Conservation (phyloP, 2,888 invertebrate species). For the Myathropa florea region DNA sequence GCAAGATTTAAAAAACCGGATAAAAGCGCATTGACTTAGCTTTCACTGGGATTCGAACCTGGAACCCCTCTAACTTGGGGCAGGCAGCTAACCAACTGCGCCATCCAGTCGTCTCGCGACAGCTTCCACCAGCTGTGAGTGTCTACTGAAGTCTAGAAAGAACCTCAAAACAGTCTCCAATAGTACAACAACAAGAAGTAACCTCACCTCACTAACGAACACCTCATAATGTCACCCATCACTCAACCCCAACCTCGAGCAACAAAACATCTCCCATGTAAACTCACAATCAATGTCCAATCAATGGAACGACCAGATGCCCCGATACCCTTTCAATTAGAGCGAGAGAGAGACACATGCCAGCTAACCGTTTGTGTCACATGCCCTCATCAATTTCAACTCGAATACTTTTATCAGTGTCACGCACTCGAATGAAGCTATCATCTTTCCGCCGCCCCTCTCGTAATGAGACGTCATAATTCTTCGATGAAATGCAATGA, state of each 20-base stretch:
- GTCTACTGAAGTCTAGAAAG: too few species aligned
- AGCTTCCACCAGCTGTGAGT: too few species aligned
- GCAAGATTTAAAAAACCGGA: too few species aligned
- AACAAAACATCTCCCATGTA: not conserved
- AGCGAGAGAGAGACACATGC: not conserved
- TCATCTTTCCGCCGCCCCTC: slow-evolving; percentile 39
- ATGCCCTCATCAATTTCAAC: not conserved
- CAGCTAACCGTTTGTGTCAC: not conserved
- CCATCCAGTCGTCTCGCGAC: too few species aligned
- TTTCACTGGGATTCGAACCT: too few species aligned
- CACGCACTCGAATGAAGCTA: slow-evolving; percentile 52
- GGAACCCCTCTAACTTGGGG: too few species aligned
- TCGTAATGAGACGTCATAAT: slow-evolving; percentile 61
- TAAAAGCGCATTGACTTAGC: too few species aligned
- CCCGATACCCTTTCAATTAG: not conserved
- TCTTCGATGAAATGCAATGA: slow-evolving; percentile 20
- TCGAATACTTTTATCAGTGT: slow-evolving; percentile 36
- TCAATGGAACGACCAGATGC: not conserved
- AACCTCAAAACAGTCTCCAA: too few species aligned
- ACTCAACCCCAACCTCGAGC: too few species aligned
- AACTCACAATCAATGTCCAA: not conserved
- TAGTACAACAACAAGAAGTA: too few species aligned
- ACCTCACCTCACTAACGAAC: not conserved
- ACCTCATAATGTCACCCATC: not conserved
- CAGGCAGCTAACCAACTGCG: too few species aligned